Conservation (phyloP, 2,888 invertebrate species). For the Drosophila atripex region DNA sequence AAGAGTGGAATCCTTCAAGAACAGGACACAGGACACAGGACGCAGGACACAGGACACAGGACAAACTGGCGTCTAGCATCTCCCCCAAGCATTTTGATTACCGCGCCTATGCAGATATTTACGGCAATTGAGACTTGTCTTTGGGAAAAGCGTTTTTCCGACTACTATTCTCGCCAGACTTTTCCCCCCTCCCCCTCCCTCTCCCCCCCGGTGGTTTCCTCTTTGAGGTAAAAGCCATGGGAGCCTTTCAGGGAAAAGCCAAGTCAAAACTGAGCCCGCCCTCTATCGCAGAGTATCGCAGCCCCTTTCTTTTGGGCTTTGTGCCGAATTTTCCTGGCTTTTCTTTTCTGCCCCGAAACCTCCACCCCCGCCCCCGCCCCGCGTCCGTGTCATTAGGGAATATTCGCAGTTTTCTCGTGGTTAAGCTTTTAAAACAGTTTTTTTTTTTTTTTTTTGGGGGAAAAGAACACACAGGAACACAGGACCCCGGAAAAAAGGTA, state of each 20-base stretch:
- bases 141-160: constrained; percentile 26
- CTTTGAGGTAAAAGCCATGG: constrained; percentile 15
- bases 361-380: constrained; percentile 25
- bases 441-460: no score
- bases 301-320: constrained; percentile 27
- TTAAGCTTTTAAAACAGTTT: constrained; percentile 79
- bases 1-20: constrained; percentile 1
- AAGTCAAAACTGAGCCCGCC: not conserved
- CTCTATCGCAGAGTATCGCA: no score
- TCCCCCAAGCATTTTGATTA: constrained; percentile 34
- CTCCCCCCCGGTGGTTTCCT: no score
- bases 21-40: no score
- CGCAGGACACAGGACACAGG: no score
- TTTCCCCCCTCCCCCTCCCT: not conserved
- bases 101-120: constrained; percentile 42
- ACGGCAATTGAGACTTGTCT: constrained; percentile 36
- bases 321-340: constrained; percentile 39
- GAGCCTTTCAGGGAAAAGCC: constrained; percentile 18
- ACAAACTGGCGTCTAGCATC: constrained; percentile 14
- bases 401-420: constrained; percentile 73
- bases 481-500: not conserved
- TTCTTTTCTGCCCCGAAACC: not conserved
- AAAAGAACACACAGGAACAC: constrained; percentile 68
- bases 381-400: constrained; percentile 72
- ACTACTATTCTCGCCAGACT: constrained; percentile 38